These are phyloP conservation scores for Ophonus ardosiacus DNA, from an alignment of 2,888 invertebrate genomes.

Conservation along the genomic window DNA sequence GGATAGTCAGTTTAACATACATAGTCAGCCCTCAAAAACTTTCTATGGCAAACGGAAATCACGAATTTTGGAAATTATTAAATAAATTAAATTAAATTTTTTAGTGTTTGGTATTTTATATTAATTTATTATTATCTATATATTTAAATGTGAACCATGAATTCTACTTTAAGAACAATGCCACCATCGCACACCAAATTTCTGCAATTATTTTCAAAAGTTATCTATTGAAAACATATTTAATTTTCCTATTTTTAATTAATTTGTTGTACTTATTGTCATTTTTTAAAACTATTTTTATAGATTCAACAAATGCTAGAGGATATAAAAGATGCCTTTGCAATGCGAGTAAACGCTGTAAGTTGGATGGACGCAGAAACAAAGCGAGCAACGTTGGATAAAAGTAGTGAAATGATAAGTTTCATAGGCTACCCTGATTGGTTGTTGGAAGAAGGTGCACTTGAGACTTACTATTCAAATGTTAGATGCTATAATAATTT, in stretches of 20 bases:
- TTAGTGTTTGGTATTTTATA: too few species aligned
- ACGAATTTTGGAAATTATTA: too few species aligned
- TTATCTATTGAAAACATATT: too few species aligned
- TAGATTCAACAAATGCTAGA: constrained; percentile 85
- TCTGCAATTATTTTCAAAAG: too few species aligned
- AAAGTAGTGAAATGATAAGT: constrained; percentile 85
- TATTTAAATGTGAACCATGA: too few species aligned
- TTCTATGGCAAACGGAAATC: too few species aligned
- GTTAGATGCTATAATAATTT: constrained; percentile 72
- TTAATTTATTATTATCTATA: too few species aligned
- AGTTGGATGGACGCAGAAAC: constrained; percentile 89
- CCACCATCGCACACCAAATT: too few species aligned
- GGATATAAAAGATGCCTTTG: constrained; percentile 85
- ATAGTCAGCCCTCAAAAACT: too few species aligned
- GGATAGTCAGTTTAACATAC: too few species aligned
- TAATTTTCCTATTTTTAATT: not conserved
- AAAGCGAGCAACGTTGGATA: constrained; percentile 85
- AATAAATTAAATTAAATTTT: too few species aligned
- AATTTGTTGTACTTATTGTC: not conserved
- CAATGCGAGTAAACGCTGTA: constrained; percentile 80
- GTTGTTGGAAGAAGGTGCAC: constrained; percentile 81
- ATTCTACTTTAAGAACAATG: too few species aligned
- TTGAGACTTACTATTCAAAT: constrained; percentile 84
- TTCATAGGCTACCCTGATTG: constrained; percentile 89
- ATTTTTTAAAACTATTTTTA: constrained; percentile 55